phyloP scores from a whole-genome alignment of 2,113 vertebrate genomes.

The Thinocorus orbignyianus region DNA sequence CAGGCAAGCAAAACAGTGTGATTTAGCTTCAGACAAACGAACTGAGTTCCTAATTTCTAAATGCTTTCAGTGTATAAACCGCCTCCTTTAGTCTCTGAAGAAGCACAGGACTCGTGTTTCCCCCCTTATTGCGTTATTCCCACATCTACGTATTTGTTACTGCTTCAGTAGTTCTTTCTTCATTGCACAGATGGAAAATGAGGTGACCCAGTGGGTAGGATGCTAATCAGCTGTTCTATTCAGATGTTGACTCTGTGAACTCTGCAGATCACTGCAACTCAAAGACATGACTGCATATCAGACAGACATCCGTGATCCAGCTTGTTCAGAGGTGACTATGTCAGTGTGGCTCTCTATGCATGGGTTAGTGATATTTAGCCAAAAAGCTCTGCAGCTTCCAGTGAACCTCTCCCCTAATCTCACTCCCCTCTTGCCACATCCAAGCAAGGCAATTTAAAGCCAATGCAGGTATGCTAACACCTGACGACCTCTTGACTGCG shows the following conservation, averaged over 20 bases:
- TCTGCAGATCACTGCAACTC: constrained; percentile 15
- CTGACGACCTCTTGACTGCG: neutral
- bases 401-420: neutral
- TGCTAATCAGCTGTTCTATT: neutral
- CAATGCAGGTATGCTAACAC: neutral
- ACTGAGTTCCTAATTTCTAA: neutral
- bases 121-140: neutral
- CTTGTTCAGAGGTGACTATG: neutral
- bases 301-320: constrained; percentile 20
- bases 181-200: neutral
- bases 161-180: neutral
- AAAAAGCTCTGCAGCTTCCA: neutral
- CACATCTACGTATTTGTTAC: neutral
- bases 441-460: neutral
- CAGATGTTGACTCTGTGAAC: neutral
- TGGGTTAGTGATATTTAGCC: neutral
- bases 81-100: neutral
- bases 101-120: neutral
- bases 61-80: neutral
- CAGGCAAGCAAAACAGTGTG: neutral
- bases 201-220: neutral
- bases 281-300: neutral
- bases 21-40: neutral
- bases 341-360: neutral
- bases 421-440: neutral